phyloP scores from a whole-genome alignment of 2,113 vertebrate species.

The cattle (Bos taurus) region ARS-UCD2.0 NC_037328.1:76008501-76009000 shows the following conservation, averaged over 20 bases:
- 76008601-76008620: too few species aligned
- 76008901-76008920: not conserved
- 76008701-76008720: too few species aligned
- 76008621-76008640: too few species aligned
- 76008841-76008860: not conserved
- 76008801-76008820: not conserved
- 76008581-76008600: not conserved
- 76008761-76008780: not conserved
- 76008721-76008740: not conserved
- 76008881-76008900: not conserved
- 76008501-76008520: too few species aligned
- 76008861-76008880: rapidly evolving
- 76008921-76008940: not conserved
- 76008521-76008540: too few species aligned
- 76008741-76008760: not conserved
- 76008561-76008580: too few species aligned
- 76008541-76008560: too few species aligned
- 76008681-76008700: too few species aligned
- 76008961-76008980: not conserved
- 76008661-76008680: too few species aligned
- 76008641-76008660: too few species aligned
- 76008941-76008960: not conserved
- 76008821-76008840: not conserved
- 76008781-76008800: not conserved
- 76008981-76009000: not conserved